Evolutionary conservation across 2,888 invertebrate species (phyloP), one percentile per base, ranked within the genome.

Genomic region (Sphaeridia pumilis): DNA sequence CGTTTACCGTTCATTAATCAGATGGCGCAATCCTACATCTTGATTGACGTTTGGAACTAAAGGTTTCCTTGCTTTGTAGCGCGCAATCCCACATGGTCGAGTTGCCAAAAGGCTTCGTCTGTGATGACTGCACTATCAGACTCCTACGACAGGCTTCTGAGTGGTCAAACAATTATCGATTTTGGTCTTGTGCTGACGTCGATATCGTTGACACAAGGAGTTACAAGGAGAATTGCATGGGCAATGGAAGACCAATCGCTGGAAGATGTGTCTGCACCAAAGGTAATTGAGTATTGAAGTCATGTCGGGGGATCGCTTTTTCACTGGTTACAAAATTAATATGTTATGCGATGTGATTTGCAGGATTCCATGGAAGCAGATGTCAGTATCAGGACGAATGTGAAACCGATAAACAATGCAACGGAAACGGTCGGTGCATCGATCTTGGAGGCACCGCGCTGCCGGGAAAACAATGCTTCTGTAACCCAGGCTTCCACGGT

Each of bases 161-260:
- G 74, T 94, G 92, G 90, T 80, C 83, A 0, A 73, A 76, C 51
- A 49, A 55, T 20, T 94, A 93, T 72, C 75, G 83, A 58, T 94
- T 95, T 75, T 93, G 90, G 89, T 90, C 90, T 1, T 95, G 95
- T 69, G 86, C 93, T 2, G 94, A 95, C 71, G 84, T 95, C 50
- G 88, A 92, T 67, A 85, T 94, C 56, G 67, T 70, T 46, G 64
- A 66, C 48, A 65, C 68, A 67, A 63, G 65, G 68, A 77, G 80
- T 38, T 89, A 83, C 72, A 80, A 81, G 59, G 89, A 90, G 71
- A 79, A 79, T 1, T 94, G 94, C 69, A 85, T 84, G 46, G 83
- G 84, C 2, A 83, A 86, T 67, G 94, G 94, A 17, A 3, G 81
- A 81, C 71, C 81, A 80, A 72, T 78, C 83, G 66, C 74, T 83